Evolutionary conservation across 2,888 invertebrate species (phyloP).

Genomic region (Limnephilus marmoratus): DNA sequence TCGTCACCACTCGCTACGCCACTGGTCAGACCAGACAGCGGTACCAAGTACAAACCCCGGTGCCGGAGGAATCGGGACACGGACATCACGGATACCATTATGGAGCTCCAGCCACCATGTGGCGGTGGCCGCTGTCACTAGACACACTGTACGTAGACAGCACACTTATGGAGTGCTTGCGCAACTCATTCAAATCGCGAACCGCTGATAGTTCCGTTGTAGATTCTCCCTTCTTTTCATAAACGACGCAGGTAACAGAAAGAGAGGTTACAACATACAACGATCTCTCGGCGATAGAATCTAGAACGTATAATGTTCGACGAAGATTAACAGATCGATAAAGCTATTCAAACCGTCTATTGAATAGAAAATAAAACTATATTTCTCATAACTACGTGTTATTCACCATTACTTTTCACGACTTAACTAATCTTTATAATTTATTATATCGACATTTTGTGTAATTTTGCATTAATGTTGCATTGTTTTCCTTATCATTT

Average conservation of each 20-base stretch:
- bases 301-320: not conserved
- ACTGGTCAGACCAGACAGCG: not conserved
- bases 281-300: not conserved
- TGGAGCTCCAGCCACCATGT: conserved; percentile 41
- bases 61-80: conserved; percentile 45
- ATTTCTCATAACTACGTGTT: too few relatives aligned
- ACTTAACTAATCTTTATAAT: not conserved
- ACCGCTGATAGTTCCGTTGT: not conserved
- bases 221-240: not conserved
- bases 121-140: conserved; percentile 4
- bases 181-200: conserved; percentile 11
- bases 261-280: not conserved
- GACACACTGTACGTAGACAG: not conserved
- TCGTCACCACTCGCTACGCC: not conserved
- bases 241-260: not conserved
- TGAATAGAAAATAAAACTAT: not conserved
- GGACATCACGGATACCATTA: conserved; percentile 29
- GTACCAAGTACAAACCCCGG: conserved; percentile 2
- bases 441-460: not conserved
- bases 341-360: not conserved
- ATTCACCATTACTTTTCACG: not conserved
- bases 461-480: not conserved
- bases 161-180: conserved; percentile 4
- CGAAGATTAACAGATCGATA: not conserved
- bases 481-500: too few relatives aligned